Evolutionary conservation across 2,797 vertebrate genomes (phyloP), one percentile per base, ranked within the genome.

Genomic region (Numenius phaeopus): DNA sequence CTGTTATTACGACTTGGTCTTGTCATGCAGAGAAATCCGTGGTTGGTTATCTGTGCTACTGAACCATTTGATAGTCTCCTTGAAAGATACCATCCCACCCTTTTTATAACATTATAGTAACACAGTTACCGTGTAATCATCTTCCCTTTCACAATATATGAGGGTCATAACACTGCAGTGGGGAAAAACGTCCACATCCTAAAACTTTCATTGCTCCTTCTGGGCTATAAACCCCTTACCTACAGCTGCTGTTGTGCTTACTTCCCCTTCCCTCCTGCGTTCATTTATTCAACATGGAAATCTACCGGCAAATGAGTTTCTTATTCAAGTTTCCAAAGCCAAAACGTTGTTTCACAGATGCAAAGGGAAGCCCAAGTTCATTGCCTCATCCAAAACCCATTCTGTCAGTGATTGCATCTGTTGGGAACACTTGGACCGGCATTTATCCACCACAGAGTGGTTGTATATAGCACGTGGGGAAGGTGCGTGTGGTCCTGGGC

Each of bases 1-100:
- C n/a, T 94, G 76, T 86, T 97, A 92, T 92, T 96, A 90, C 15
- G 23, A 61, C 50, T 83, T 26, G 62, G 89, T 59, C 54, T 83
- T 69, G 39, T 72, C 87, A 70, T 39, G 73, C 66, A 91, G 82
- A 79, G 37, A 88, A 94, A 94, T 67, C 55, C 24, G 2, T 7
- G 10, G 55, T 34, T 81, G 52, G 65, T 82, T 96, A 88, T 47
- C 66, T 58, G 37, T 18, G 82, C 87, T 94, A 95, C 89, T 75
- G 91, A 87, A 88, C 37, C 32, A 46, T 86, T 79, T 66, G 34
- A 84, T 39, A 82, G 77, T 32, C 76, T 91, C 55, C 55, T 88
- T 90, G 69, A 92, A 86, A 90, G 79, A 70, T 19, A 64, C 15
- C 16, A 62, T 79, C 47, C 69, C 49, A 75, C 67, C 62, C 58